Evolutionary conservation across 1,140 invertebrate genomes (phyloP), one percentile per base, ranked within the genome.

Genomic region (Dufourea novaeangliae): DNA sequence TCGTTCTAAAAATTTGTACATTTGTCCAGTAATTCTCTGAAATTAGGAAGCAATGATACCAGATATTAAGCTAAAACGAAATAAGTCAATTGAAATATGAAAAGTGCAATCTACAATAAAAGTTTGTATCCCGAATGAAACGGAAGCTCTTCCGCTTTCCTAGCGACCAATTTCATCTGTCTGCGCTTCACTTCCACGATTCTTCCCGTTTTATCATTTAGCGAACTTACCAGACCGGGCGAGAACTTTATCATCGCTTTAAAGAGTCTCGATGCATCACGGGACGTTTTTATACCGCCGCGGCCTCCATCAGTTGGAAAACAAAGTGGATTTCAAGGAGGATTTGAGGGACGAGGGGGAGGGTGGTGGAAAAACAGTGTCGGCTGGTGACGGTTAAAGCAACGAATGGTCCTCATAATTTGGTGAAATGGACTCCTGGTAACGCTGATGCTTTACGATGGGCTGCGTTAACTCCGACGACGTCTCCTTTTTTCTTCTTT

Each of bases 381-480:
- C 12, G 62, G 41, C 57, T 25, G 41, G 34, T 46, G 64, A 67
- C 22, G 46, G 29, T 22, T 37, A 34, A 32, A 22, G 29, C 56
- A 22, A 71, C 57, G 57, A 52, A 72, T 37, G 41, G 22, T 6
- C 32, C 32, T 52, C 44, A 52, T 73, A 73, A 73, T 73, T 73
- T 64, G 59, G 32, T 50, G 44, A 29, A 73, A 73, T 52, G 44
- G 25, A 64, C 70, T 73, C 59, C 7, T 11, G 32, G 70, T 46
- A 72, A 37, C 17, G 41, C 3, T 50, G 70, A 64, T 64, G 59
- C 12, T 73, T 73, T 73, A 73, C 70, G 70, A n/a, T n/a, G 34
- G 59, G 5, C 25, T 5, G 39, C 29, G 59, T 52, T 22, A 34
- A 29, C 39, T 62, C 25, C 50, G 78, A 14, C 12, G 44, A 29